phyloP scores from a whole-genome alignment of 1,140 invertebrate species.

The Planococcus citri region DNA sequence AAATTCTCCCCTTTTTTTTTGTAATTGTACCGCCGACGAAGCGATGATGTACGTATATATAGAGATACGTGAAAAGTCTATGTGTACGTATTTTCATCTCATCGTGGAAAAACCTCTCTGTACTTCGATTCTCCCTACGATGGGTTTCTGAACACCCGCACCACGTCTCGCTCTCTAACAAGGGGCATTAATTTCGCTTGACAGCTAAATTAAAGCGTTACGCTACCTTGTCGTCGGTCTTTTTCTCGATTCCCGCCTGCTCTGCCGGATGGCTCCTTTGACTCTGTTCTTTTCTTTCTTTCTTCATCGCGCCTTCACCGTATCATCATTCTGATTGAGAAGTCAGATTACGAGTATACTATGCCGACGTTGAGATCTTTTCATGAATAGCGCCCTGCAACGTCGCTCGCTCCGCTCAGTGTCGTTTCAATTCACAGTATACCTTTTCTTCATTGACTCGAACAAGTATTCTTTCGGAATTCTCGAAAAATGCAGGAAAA shows the following conservation, averaged over 20 bases:
- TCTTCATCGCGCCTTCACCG: neutral
- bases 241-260: no score
- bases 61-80: no score
- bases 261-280: no score
- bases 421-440: neutral
- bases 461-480: no score
- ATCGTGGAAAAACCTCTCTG: no score
- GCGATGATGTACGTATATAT: no score
- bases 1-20: neutral
- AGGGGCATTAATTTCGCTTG: neutral
- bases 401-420: no score
- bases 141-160: no score
- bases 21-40: neutral
- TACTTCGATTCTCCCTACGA: no score
- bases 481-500: no score
- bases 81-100: no score
- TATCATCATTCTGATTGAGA: neutral
- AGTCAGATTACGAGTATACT: neutral
- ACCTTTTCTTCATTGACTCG: neutral
- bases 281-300: no score
- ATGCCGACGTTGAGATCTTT: neutral
- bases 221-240: neutral
- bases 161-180: neutral
- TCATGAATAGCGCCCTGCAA: neutral
- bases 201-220: conserved; percentile 2